Conservation (phyloP, 92 coral and sea anemone species). For the Actinernus sp. region DNA sequence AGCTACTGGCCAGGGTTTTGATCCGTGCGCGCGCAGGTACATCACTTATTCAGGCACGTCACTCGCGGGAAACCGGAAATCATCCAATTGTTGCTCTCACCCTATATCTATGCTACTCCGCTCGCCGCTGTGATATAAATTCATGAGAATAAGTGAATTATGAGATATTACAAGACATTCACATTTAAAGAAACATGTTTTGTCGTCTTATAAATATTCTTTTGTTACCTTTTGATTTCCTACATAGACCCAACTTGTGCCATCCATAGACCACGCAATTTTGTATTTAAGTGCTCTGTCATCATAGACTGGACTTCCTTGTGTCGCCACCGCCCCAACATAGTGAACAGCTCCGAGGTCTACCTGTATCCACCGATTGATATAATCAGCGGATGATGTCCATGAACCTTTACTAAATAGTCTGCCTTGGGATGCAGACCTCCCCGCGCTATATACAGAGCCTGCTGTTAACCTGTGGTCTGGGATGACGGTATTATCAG, state of each 20-base stretch:
- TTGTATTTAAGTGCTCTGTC: constrained; percentile 1
- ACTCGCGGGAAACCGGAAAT: too few species aligned
- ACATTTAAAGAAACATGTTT: not conserved
- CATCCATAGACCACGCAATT: not conserved
- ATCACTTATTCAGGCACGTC: too few species aligned
- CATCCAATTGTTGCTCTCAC: not conserved
- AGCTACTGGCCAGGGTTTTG: too few species aligned
- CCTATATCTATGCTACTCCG: not conserved
- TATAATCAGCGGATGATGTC: not conserved
- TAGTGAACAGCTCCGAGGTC: constrained; percentile 18
- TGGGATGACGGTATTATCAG: not conserved
- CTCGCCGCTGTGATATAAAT: too few species aligned
- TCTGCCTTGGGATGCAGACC: not conserved
- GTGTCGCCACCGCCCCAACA: constrained; percentile 23
- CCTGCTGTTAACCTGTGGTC: constrained; percentile 6
- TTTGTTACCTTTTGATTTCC: not conserved
- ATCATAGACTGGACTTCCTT: constrained; percentile 5
- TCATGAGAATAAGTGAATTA: too few species aligned
- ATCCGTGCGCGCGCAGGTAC: too few species aligned
- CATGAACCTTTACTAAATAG: constrained; percentile 6
- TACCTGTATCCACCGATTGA: constrained; percentile 4
- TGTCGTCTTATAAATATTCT: not conserved
- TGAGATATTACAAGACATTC: too few species aligned
- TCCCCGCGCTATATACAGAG: not conserved
- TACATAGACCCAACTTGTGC: not conserved